These are phyloP conservation scores for Radopholus similis DNA, from an alignment of 1,140 invertebrate species.

Conservation along the genomic window DNA sequence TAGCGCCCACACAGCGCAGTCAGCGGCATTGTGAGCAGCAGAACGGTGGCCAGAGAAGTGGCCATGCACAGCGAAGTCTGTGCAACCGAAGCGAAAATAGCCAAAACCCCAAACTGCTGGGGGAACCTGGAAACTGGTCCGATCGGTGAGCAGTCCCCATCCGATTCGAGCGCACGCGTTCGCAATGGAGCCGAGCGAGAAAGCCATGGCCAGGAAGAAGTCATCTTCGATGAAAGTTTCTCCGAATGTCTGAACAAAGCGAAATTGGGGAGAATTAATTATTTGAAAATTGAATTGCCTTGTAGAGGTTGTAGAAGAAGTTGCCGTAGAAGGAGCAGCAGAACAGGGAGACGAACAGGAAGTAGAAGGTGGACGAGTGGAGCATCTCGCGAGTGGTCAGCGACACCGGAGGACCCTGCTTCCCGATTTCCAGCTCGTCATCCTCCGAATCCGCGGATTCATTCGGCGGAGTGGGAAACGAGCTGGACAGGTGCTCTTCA, in stretches of 20 bases:
- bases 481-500: slow-evolving; percentile 3
- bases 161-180: slow-evolving; percentile 53
- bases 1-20: slow-evolving; percentile 47
- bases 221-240: slow-evolving; percentile 53
- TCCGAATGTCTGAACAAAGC: slow-evolving; percentile 41
- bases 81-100: not conserved
- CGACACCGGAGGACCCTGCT: slow-evolving; percentile 18
- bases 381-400: slow-evolving; percentile 46
- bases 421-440: slow-evolving; percentile 15
- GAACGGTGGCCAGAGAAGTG: slow-evolving; percentile 46
- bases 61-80: slow-evolving; percentile 49
- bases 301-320: slow-evolving; percentile 57
- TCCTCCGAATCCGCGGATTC: slow-evolving; percentile 15
- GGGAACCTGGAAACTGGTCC: slow-evolving; percentile 54
- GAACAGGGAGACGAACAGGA: slow-evolving; percentile 54
- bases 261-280: slow-evolving; percentile 18
- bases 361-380: slow-evolving; percentile 50
- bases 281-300: slow-evolving; percentile 15
- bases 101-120: not conserved
- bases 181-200: slow-evolving; percentile 44
- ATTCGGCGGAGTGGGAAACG: slow-evolving; percentile 14
- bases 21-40: slow-evolving; percentile 58
- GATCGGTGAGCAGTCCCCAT: slow-evolving; percentile 56
- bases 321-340: slow-evolving; percentile 60
- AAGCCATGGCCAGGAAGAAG: slow-evolving; percentile 55